Percentiles rank a stretch among this genome's conserved stretches.
Conservation (phyloP, 2,113 vertebrate genomes). For the Xenus cinereus region DNA sequence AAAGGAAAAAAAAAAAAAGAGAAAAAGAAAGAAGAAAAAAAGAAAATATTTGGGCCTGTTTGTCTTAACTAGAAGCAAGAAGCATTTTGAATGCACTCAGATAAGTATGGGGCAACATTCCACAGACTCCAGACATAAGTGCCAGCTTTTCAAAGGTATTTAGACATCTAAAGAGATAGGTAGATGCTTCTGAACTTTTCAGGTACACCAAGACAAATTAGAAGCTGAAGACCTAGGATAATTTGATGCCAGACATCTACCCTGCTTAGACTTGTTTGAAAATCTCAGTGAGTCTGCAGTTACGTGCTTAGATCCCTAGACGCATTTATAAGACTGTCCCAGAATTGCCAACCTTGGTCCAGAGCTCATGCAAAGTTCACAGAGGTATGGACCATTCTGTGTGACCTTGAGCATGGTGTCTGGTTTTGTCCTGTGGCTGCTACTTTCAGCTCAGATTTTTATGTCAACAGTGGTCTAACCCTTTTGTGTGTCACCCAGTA, state of each 20-base stretch:
- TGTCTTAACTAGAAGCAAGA: neutral
- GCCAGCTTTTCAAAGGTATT: neutral
- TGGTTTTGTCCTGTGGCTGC: neutral
- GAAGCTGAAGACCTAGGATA: neutral
- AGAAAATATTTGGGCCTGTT: neutral
- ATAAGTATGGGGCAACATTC: neutral
- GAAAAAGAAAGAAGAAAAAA: neutral
- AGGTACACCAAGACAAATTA: neutral
- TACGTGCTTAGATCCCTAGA: neutral
- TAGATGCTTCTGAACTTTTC: neutral
- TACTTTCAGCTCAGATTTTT: neutral
- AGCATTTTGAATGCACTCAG: neutral
- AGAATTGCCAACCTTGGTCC: rapidly evolving
- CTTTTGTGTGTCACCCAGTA: neutral
- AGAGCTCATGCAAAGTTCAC: neutral
- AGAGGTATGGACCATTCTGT: neutral
- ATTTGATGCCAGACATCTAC: neutral
- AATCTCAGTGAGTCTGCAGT: neutral
- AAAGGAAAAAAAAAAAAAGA: neutral
- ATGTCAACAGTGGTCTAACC: rapidly evolving
- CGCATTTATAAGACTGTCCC: neutral
- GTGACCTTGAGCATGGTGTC: neutral
- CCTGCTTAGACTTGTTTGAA: neutral
- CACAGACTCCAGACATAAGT: neutral
- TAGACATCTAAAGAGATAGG: neutral